Base-by-base conservation (phyloP, 2,797 vertebrate species). In the Zenarchopterus dispar region DNA sequence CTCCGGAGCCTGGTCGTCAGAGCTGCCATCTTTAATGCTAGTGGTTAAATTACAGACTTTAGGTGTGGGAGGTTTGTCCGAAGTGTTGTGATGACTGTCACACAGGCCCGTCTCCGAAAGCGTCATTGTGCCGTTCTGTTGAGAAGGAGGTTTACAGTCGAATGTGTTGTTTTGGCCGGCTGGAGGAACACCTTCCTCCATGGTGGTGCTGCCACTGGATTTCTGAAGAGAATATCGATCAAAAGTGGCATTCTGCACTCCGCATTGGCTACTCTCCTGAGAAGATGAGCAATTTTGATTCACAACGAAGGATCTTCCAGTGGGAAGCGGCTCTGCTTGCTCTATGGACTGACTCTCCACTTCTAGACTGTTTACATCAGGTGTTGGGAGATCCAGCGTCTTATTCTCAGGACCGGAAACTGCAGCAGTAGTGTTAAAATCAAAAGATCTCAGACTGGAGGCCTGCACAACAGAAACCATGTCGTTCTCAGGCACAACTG, bases 101-200 rank as follows among this genome's bases (percentile, higher is more conserved):
- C 41, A 62, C 1, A 62, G 52, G 36, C 44, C 63, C 0, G 11
- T 68, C 63, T 86, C 83, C 23, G 80, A 75, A n/a, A 77, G 52
- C 39, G 66, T 77, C 23, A 77, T 59, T 0, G 80, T 83, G 26
- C 44, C 46, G 10, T 79, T 84, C 43, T 69, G 67, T 28, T 71
- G 63, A 18, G 42, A 39, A 2, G 42, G 4, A 15, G 48, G 33
- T 51, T 72, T 67, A 21, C 51, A 39, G 8, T 87, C 81, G 0
- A 84, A 85, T 0, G 81, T 81, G 46, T 59, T 57, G 48, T 75
- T 80, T 16, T 22, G 47, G 5, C 53, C 10, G 0, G 24, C 36
- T 47, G 23, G 1, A 31, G 52, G 28, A 23, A 0, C 45, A 16
- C 51, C 41, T 18, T 78, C 59, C 4, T 5, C 50, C 11, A 62